phyloP scores from a whole-genome alignment of 2,888 invertebrate genomes.

The Crioceris asparagi region DNA sequence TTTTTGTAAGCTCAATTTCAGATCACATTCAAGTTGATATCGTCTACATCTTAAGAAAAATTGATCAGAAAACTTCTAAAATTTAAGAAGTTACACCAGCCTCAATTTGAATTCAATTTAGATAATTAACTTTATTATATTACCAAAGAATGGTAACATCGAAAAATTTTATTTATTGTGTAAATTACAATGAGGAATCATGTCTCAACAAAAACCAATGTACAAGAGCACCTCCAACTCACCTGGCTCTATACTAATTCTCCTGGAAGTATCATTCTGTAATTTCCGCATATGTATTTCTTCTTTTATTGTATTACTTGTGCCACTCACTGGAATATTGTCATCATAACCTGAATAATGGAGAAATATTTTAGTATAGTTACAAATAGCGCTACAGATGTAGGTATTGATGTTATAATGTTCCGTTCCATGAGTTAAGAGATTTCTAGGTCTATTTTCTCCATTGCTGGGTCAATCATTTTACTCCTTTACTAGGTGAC shows the following conservation, averaged over 20 bases:
- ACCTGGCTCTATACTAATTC: slow-evolving; percentile 11
- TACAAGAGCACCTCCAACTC: background rate
- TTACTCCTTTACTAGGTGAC: background rate
- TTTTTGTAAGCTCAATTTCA: too few species aligned
- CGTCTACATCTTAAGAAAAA: too few species aligned
- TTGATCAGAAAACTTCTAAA: too few species aligned
- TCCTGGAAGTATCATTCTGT: slow-evolving; percentile 13
- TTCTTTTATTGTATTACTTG: slow-evolving; percentile 8
- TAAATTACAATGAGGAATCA: too few species aligned
- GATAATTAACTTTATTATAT: too few species aligned
- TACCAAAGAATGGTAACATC: too few species aligned
- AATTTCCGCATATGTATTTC: slow-evolving; percentile 8
- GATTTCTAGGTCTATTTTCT: background rate
- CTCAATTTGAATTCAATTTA: too few species aligned
- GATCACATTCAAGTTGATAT: too few species aligned
- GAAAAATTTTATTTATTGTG: too few species aligned
- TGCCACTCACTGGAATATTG: slow-evolving; percentile 8
- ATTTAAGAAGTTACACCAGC: too few species aligned
- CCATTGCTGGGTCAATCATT: background rate
- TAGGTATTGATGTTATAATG: background rate
- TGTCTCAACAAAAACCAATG: too few species aligned
- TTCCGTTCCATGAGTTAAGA: background rate
- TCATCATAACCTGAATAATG: slow-evolving; percentile 11
- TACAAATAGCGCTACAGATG: background rate
- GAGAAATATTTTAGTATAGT: background rate